These are phyloP conservation scores for Eupsilia transversa DNA, from an alignment of 2,888 invertebrate species.

Conservation along the genomic window DNA sequence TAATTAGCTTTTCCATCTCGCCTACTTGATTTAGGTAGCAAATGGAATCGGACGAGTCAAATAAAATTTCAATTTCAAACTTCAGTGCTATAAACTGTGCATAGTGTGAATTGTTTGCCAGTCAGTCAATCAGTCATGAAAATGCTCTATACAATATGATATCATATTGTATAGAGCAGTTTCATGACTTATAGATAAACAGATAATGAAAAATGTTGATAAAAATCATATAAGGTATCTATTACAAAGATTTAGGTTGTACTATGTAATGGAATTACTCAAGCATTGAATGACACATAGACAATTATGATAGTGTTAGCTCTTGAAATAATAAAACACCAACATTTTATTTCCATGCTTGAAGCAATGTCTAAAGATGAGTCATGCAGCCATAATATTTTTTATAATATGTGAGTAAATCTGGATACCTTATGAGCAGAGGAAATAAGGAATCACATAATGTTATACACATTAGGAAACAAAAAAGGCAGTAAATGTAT, in stretches of 20 bases:
- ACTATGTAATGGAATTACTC: slow-evolving; percentile 9
- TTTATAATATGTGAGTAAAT: not conserved
- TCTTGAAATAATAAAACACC: slow-evolving; percentile 15
- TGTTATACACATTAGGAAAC: not conserved
- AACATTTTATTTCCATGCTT: slow-evolving; percentile 7
- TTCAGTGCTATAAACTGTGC: not conserved
- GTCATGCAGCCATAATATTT: slow-evolving; percentile 7
- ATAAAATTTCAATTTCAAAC: not conserved
- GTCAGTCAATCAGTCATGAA: not conserved
- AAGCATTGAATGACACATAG: slow-evolving; percentile 36
- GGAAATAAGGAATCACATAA: not conserved
- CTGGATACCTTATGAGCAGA: not conserved
- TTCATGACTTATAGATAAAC: not conserved
- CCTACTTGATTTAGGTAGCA: not conserved
- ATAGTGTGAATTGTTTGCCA: not conserved
- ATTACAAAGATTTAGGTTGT: slow-evolving; percentile 4
- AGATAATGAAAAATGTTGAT: not conserved
- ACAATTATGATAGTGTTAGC: slow-evolving; percentile 32
- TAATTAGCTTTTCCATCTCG: not conserved
- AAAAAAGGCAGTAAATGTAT: not conserved
- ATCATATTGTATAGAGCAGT: too few relatives aligned
- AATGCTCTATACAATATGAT: not conserved
- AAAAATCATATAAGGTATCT: not conserved
- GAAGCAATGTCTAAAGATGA: slow-evolving; percentile 19
- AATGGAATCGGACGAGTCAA: not conserved